Conservation (phyloP, 1,140 invertebrate species). For the Colletes latitarsis region DNA sequence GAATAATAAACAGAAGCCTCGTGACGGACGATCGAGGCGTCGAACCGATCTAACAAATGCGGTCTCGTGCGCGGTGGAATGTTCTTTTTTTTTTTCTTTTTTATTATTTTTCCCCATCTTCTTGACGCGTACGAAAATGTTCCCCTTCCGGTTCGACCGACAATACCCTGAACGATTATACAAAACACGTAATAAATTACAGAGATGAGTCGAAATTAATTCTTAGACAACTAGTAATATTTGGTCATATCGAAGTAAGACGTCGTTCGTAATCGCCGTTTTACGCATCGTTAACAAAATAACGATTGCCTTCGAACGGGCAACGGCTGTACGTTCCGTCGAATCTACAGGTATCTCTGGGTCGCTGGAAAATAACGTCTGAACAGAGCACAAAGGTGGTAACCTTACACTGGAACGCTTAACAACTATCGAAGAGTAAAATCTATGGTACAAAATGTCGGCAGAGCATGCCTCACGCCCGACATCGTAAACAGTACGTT, state of each 20-base stretch:
- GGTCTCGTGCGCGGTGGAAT: not conserved
- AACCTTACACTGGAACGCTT: constrained; percentile 61
- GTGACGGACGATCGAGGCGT: not conserved
- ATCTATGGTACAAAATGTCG: constrained; percentile 53
- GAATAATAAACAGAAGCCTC: constrained; percentile 2
- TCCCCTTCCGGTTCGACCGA: constrained; percentile 6
- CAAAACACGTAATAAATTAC: constrained; percentile 78
- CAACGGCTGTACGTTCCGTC: not conserved
- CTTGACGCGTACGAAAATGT: not conserved
- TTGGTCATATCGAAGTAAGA: constrained; percentile 76
- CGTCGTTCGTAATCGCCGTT: constrained; percentile 30
- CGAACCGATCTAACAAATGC: not conserved
- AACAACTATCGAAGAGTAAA: constrained; percentile 1
- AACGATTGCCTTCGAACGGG: not conserved
- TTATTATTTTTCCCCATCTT: not conserved
- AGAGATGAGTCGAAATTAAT: constrained; percentile 68
- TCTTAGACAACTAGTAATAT: constrained; percentile 78
- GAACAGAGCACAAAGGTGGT: constrained; percentile 54
- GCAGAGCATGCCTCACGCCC: not conserved
- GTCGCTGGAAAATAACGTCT: constrained; percentile 7
- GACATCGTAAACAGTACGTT: not conserved
- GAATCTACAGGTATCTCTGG: constrained; percentile 4
- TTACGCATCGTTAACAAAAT: constrained; percentile 1
- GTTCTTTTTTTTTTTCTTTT: not conserved
- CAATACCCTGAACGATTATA: constrained; percentile 48